Conservation (phyloP, 2,797 vertebrate species). For the Tapirus indicus region DNA sequence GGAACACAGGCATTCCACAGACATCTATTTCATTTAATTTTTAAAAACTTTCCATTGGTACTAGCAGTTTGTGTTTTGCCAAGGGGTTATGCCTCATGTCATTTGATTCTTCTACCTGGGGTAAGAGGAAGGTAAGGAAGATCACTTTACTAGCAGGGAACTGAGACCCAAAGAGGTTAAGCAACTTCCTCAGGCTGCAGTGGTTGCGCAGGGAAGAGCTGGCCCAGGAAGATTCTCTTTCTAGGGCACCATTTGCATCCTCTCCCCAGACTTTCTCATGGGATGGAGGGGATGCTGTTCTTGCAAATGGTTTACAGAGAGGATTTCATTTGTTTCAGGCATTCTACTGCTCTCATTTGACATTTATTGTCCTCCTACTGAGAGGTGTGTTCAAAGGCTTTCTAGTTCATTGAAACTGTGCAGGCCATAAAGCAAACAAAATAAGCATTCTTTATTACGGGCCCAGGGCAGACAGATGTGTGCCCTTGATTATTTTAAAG, state of each 20-base stretch:
- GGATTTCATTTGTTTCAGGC: background rate
- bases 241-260: background rate
- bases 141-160: background rate
- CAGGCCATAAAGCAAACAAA: constrained; percentile 45
- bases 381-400: constrained; percentile 56
- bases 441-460: background rate
- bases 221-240: accelerated
- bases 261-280: background rate
- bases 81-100: background rate
- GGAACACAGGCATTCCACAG: background rate
- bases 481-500: constrained; percentile 39
- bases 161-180: background rate
- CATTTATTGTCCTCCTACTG: background rate
- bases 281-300: background rate
- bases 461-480: background rate
- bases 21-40: background rate
- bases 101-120: background rate
- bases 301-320: background rate
- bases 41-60: background rate
- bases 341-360: background rate
- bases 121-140: background rate
- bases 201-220: background rate
- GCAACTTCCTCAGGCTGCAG: background rate
- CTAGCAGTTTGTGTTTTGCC: background rate
- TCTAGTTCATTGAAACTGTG: background rate